Base-by-base conservation (phyloP, 2,888 invertebrate genomes). In the Stegophylla sp. region DNA sequence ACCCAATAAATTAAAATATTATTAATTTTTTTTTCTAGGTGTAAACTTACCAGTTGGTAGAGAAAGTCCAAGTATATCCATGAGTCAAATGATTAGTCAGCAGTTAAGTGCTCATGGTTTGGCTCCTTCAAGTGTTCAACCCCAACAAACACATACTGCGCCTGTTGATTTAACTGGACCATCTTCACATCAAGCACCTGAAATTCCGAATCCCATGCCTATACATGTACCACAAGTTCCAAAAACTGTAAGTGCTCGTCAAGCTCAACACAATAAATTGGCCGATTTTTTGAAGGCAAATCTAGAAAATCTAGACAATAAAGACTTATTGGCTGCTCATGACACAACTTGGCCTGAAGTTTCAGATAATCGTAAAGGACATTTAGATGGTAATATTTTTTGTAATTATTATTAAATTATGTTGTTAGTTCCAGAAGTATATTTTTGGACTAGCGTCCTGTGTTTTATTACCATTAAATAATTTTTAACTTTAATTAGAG, bases 271-370 rank as follows among this genome's bases (percentile, higher is more conserved):
- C 56, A 83, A 82, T 84, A 92, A 92, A 86, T 88, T 92, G 45
- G 91, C 91, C 20, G 92, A 93, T 85, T 92, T 92, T 85, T 87
- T 92, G 83, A 90, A 92, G 85, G 91, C 91, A 12, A 92, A 92
- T 87, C 86, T 92, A 83, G 92, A 93, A 85, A 92, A 90, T 85
- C 86, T 92, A 82, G 92, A 92, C 86, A 91, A 91, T 0, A 82
- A 71, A 82, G 82, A 74, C 82, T 82, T 82, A 72, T 86, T 92
- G 84, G 91, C 91, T 17, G 87, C 91, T 81, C 91, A 92, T 84
- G 92, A 91, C 85, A 91, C 91, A 23, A 90, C 91, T 48, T 92
- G 91, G 91, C 85, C 86, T 86, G 86, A 82, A 85, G 84, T 82
- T 86, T 85, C 72, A 85, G 86, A 82, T 84, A 85, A 69, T 85